Evolutionary conservation across 2,113 vertebrate species (phyloP).

Genomic region (Oplegnathus fasciatus): DNA sequence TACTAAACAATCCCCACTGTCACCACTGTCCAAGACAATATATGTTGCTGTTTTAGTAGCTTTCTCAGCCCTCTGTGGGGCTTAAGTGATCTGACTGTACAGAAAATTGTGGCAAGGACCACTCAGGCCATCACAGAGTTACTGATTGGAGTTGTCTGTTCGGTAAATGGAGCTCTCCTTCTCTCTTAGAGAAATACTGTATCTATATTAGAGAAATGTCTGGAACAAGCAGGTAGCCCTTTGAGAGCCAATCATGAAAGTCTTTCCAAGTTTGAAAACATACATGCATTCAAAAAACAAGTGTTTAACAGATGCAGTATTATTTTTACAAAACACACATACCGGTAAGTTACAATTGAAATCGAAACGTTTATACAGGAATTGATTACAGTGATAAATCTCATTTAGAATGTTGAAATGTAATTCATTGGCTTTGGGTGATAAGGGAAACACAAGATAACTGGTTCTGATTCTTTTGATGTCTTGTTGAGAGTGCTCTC

Average conservation of each 20-base stretch:
- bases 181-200: background rate
- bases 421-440: too few species aligned
- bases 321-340: too few species aligned
- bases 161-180: background rate
- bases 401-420: too few species aligned
- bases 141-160: slow-evolving; percentile 7
- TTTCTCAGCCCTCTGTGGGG: slow-evolving; percentile 5
- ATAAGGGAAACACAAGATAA: too few species aligned
- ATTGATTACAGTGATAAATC: too few species aligned
- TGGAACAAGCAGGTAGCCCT: background rate
- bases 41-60: slow-evolving; percentile 26
- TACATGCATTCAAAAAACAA: background rate
- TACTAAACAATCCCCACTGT: slow-evolving; percentile 45
- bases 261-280: background rate
- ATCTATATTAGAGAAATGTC: background rate
- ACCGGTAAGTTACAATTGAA: too few species aligned
- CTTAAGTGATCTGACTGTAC: slow-evolving; percentile 8
- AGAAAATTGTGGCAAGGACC: background rate
- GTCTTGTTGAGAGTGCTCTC: too few species aligned
- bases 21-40: slow-evolving; percentile 37
- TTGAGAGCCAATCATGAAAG: background rate
- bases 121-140: background rate
- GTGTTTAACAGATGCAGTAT: too few species aligned
- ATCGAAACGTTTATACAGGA: too few species aligned
- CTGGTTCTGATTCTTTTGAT: too few species aligned